Conservation (phyloP, 2,888 invertebrate genomes). For the Tachina fera region DNA sequence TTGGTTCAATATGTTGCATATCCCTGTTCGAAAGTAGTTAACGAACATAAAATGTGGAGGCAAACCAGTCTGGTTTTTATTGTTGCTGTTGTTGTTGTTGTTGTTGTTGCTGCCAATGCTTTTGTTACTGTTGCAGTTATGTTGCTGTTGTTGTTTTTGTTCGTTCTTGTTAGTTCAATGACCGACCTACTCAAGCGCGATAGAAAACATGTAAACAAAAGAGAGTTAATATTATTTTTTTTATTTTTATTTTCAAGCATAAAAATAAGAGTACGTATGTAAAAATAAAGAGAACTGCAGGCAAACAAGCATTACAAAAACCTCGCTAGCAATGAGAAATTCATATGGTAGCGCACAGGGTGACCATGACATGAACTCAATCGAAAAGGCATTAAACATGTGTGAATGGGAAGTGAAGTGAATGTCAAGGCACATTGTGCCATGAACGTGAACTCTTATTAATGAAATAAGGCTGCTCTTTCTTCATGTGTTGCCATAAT, state of each 20-base stretch:
- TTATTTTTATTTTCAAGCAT: neutral
- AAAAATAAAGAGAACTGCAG: conserved; percentile 17
- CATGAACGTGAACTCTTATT: conserved; percentile 74
- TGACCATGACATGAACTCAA: conserved; percentile 52
- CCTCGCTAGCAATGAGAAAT: conserved; percentile 1
- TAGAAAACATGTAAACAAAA: conserved; percentile 65
- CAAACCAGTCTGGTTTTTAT: conserved; percentile 52
- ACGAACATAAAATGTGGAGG: conserved; percentile 45
- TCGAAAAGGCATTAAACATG: conserved; percentile 19
- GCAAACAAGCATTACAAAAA: conserved; percentile 11
- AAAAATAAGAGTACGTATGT: conserved; percentile 29
- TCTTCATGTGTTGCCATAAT: conserved; percentile 1
- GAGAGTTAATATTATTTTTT: conserved; percentile 11
- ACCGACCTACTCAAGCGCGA: conserved; percentile 84
- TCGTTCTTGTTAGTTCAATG: conserved; percentile 81
- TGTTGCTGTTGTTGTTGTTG: conserved; percentile 32
- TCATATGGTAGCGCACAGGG: conserved; percentile 53
- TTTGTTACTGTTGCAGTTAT: conserved; percentile 34
- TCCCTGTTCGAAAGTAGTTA: conserved; percentile 44
- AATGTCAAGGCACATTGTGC: conserved; percentile 74
- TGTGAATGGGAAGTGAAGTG: conserved; percentile 53
- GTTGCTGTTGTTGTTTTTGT: conserved; percentile 23
- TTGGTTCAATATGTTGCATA: conserved; percentile 43
- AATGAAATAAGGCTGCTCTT: conserved; percentile 63
- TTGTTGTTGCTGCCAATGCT: conserved; percentile 20